Conservation (phyloP, 2,888 invertebrate species). For the Chymomyza procnemis region DNA sequence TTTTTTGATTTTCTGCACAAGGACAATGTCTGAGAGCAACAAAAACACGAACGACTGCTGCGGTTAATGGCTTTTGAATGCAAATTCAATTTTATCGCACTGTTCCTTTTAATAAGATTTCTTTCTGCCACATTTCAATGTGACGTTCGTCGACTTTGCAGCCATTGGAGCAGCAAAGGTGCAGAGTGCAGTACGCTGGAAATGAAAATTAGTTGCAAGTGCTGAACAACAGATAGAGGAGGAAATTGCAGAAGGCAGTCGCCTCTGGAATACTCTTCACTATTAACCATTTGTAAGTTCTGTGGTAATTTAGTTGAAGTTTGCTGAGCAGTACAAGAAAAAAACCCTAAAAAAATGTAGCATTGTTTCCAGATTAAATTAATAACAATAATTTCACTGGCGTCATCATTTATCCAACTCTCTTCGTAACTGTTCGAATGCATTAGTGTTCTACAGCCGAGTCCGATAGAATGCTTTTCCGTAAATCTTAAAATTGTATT, state of each 20-base stretch:
- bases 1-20: conserved; percentile 32
- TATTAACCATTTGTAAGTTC: too few relatives aligned
- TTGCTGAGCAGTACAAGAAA: too few relatives aligned
- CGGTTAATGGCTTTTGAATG: conserved; percentile 78
- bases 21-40: conserved; percentile 42
- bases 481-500: too few relatives aligned
- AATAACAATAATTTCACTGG: too few relatives aligned
- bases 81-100: conserved; percentile 77
- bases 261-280: too few relatives aligned
- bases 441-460: too few relatives aligned
- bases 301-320: too few relatives aligned
- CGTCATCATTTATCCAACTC: too few relatives aligned
- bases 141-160: conserved; percentile 9
- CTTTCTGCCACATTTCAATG: conserved; percentile 24
- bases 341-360: too few relatives aligned
- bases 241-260: neutral
- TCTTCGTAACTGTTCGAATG: too few relatives aligned
- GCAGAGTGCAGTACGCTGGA: conserved; percentile 58
- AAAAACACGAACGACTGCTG: conserved; percentile 70
- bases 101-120: conserved; percentile 77
- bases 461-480: too few relatives aligned
- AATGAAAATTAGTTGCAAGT: conserved; percentile 73
- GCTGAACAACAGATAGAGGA: conserved; percentile 24
- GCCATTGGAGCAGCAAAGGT: conserved; percentile 59
- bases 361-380: too few relatives aligned